Conservation (phyloP, 2,888 invertebrate species). For the Cheilosia scutellata region DNA sequence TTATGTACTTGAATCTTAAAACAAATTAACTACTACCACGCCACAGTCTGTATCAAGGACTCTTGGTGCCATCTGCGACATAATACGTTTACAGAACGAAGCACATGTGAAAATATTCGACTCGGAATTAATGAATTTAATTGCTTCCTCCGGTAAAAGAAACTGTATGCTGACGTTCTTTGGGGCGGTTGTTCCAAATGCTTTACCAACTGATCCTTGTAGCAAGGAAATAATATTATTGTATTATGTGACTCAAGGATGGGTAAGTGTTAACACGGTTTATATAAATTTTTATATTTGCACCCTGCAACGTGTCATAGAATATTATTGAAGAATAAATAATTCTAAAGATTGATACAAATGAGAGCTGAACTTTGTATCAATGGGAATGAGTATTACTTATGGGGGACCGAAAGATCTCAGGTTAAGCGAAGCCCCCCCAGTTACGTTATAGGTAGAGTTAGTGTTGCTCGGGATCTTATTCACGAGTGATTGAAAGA, state of each 20-base stretch:
- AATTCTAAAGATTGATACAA: not conserved
- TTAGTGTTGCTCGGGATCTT: too few relatives aligned
- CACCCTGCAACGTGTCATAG: not conserved
- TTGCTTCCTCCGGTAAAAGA: conserved; percentile 28
- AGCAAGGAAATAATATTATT: conserved; percentile 1
- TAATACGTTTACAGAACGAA: not conserved
- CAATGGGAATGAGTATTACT: too few relatives aligned
- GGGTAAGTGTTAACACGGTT: not conserved
- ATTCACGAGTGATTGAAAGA: too few relatives aligned
- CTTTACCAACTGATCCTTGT: not conserved
- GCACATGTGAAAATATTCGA: conserved; percentile 40
- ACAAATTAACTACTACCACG: conserved; percentile 41
- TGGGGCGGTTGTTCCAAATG: not conserved
- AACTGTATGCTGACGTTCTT: conserved; percentile 4
- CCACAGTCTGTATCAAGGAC: conserved; percentile 32
- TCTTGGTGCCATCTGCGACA: conserved; percentile 9
- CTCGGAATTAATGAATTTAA: conserved; percentile 62
- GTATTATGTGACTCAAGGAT: not conserved
- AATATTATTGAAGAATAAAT: not conserved
- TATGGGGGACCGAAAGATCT: too few relatives aligned
- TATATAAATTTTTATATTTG: not conserved
- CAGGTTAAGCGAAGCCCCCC: too few relatives aligned
- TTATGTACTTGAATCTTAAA: conserved; percentile 6
- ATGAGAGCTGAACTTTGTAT: too few relatives aligned
- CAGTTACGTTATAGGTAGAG: too few relatives aligned